phyloP scores from a whole-genome alignment of 2,888 invertebrate genomes.

The Iphiclides podalirius region DNA sequence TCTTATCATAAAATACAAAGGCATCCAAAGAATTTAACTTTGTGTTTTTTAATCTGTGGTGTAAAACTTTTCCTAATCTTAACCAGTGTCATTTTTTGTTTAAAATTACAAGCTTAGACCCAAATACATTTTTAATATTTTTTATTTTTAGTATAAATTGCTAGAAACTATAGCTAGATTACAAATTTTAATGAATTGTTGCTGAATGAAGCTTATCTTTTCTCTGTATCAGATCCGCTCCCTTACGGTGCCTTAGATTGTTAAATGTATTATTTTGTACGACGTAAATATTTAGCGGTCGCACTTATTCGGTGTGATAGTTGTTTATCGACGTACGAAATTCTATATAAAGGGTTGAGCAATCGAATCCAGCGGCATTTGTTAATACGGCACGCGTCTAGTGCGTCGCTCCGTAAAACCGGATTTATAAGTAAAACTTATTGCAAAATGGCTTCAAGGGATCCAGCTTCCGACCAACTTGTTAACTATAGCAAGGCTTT shows the following conservation, averaged over 20 bases:
- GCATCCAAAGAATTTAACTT: no score
- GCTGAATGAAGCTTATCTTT: no score
- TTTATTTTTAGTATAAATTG: no score
- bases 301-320: slow-evolving; percentile 51
- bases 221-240: no score
- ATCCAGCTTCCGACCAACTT: slow-evolving; percentile 83
- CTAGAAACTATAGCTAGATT: no score
- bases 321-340: slow-evolving; percentile 51
- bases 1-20: no score
- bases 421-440: slow-evolving; percentile 7
- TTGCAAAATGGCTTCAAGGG: slow-evolving; percentile 70
- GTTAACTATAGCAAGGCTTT: slow-evolving; percentile 79
- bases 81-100: no score
- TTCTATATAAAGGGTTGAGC: slow-evolving; percentile 17
- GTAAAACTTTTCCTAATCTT: no score
- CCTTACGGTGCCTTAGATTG: not conserved
- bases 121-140: no score
- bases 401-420: slow-evolving; percentile 50
- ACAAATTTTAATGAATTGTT: no score
- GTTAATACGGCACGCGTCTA: slow-evolving; percentile 50
- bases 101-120: no score
- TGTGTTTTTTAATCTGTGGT: no score
- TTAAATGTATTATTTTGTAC: not conserved
- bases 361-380: slow-evolving; percentile 44
- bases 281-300: slow-evolving; percentile 24